phyloP scores from a whole-genome alignment of 2,113 vertebrate genomes.

The Grallaria varia region DNA sequence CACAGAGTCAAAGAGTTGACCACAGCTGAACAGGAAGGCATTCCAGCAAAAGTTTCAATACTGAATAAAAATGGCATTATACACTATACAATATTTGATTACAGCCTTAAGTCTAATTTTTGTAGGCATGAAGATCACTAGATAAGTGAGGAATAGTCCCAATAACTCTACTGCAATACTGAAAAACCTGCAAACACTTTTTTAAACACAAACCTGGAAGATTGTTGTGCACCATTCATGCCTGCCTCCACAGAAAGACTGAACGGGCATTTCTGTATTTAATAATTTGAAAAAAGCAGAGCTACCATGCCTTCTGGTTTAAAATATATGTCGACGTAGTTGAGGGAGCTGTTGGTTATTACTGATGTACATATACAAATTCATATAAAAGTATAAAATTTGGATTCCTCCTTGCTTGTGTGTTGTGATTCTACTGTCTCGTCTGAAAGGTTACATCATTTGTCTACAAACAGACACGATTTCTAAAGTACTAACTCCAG shows the following conservation, averaged over 20 bases:
- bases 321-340: background rate
- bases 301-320: background rate
- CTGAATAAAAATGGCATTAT: background rate
- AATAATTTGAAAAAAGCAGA: background rate
- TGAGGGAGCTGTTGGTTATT: background rate
- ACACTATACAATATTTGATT: background rate
- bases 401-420: background rate
- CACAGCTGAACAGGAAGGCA: background rate
- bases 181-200: background rate
- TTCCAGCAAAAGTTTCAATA: background rate
- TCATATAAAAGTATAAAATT: background rate
- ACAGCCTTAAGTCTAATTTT: background rate
- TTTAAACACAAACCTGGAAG: background rate
- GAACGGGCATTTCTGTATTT: background rate
- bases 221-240: background rate
- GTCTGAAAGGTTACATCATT: background rate
- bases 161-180: background rate
- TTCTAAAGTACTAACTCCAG: background rate
- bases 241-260: background rate
- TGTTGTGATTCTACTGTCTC: background rate
- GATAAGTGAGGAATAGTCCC: background rate
- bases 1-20: background rate
- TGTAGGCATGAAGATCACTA: background rate
- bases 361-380: background rate
- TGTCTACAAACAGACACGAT: background rate